A percentile compares a stretch with the other conserved stretches of the same genome.
phyloP scores from a whole-genome alignment of 2,113 vertebrate species.

The Elanoides forficatus region DNA sequence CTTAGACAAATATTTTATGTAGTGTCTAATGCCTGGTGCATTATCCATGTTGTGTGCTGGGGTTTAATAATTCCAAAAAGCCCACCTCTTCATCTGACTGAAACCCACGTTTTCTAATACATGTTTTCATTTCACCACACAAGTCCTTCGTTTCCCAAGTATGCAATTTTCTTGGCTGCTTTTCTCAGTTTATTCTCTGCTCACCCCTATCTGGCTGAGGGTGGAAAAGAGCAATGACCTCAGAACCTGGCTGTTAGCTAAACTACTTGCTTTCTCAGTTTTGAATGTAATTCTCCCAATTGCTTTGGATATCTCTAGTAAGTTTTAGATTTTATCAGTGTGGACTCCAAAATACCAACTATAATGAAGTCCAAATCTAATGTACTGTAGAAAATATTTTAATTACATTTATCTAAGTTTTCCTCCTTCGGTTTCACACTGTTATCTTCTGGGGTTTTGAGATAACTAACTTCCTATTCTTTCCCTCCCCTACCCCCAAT shows the following conservation, averaged over 20 bases:
- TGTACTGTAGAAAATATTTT: background rate
- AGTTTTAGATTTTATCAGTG: background rate
- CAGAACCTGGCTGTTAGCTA: background rate
- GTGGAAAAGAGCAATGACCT: background rate
- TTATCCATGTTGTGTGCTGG: background rate
- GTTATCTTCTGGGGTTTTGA: background rate
- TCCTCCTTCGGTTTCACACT: background rate
- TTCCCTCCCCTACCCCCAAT: background rate
- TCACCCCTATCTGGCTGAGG: background rate
- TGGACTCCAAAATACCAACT: background rate
- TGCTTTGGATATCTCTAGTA: background rate
- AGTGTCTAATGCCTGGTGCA: background rate
- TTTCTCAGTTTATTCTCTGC: background rate
- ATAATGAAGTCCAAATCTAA: background rate
- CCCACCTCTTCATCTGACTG: background rate
- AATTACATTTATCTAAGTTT: background rate
- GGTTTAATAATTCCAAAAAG: background rate
- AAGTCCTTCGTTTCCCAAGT: background rate
- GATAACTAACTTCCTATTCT: background rate
- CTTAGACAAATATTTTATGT: background rate
- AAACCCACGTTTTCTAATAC: background rate
- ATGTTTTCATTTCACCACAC: background rate
- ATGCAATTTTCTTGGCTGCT: background rate
- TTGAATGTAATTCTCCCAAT: background rate
- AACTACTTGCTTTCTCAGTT: background rate